Conservation (phyloP, 2,888 invertebrate genomes). For the Tachystola acroxantha region DNA sequence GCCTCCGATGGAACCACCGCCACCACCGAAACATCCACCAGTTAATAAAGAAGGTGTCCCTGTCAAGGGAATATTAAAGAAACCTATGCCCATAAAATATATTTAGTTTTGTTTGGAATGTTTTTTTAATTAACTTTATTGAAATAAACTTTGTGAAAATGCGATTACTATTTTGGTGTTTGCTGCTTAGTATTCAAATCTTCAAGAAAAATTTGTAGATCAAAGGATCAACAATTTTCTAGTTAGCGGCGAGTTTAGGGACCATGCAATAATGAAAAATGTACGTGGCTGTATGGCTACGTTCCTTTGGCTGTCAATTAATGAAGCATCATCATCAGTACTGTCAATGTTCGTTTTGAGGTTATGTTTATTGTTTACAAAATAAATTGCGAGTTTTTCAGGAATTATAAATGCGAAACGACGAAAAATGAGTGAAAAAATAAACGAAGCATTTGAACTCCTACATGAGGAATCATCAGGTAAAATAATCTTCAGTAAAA, state of each 20-base stretch:
- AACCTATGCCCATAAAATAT: slow-evolving; percentile 71
- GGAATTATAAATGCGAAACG: slow-evolving; percentile 3
- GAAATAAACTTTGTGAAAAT: not conserved
- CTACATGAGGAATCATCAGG: slow-evolving; percentile 54
- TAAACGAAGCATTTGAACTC: slow-evolving; percentile 34
- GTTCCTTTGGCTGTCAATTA: too few relatives aligned
- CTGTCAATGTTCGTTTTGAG: slow-evolving; percentile 21
- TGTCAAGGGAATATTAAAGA: slow-evolving; percentile 66
- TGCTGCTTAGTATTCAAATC: too few relatives aligned
- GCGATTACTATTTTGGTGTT: too few relatives aligned
- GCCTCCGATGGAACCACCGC: slow-evolving; percentile 46
- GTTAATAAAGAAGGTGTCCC: slow-evolving; percentile 26
- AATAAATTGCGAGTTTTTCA: too few relatives aligned
- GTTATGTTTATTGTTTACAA: too few relatives aligned
- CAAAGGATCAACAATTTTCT: too few relatives aligned
- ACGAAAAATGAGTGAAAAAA: slow-evolving; percentile 23
- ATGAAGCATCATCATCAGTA: too few relatives aligned
- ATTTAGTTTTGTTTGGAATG: slow-evolving; percentile 25
- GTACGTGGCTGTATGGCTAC: too few relatives aligned
- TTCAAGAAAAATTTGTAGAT: too few relatives aligned
- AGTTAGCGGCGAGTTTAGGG: too few relatives aligned
- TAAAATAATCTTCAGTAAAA: slow-evolving; percentile 13
- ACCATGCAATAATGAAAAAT: too few relatives aligned
- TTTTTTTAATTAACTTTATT: too few relatives aligned
- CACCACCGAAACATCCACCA: slow-evolving; percentile 32